Evolutionary conservation across 2,888 invertebrate genomes (phyloP).

Genomic region (Saturnia japonica): DNA sequence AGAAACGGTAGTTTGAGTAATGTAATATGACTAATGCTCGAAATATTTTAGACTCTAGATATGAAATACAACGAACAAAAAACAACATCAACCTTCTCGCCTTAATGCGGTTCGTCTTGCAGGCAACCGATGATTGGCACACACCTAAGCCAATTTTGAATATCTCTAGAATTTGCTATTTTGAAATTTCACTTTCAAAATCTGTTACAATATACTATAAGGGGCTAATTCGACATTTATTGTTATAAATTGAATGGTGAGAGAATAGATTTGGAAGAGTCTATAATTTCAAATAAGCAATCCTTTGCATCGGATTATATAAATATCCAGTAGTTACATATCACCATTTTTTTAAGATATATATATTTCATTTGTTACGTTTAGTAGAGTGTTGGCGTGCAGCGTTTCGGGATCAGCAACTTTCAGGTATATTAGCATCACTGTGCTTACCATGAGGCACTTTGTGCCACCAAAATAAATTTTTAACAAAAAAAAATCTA

Average conservation of each 20-base stretch:
- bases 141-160: slow-evolving; percentile 14
- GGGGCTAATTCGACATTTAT: slow-evolving; percentile 4
- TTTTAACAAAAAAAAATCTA: too few relatives aligned
- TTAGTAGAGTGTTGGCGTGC: too few relatives aligned
- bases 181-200: slow-evolving; percentile 11
- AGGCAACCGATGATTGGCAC: slow-evolving; percentile 2
- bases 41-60: background rate
- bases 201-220: slow-evolving; percentile 10
- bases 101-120: background rate
- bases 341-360: too few relatives aligned
- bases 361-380: too few relatives aligned
- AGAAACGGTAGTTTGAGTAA: background rate
- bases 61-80: background rate
- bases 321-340: background rate
- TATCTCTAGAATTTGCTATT: slow-evolving; percentile 9
- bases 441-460: too few relatives aligned
- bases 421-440: too few relatives aligned
- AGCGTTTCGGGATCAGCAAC: too few relatives aligned
- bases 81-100: background rate
- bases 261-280: background rate
- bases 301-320: background rate
- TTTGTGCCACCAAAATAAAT: too few relatives aligned
- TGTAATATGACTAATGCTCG: background rate
- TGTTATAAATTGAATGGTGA: background rate
- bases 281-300: background rate